Evolutionary conservation across 2,797 vertebrate species (phyloP), one percentile per base, ranked within the genome.

Genomic region (Enteromius afrohamiltoni): DNA sequence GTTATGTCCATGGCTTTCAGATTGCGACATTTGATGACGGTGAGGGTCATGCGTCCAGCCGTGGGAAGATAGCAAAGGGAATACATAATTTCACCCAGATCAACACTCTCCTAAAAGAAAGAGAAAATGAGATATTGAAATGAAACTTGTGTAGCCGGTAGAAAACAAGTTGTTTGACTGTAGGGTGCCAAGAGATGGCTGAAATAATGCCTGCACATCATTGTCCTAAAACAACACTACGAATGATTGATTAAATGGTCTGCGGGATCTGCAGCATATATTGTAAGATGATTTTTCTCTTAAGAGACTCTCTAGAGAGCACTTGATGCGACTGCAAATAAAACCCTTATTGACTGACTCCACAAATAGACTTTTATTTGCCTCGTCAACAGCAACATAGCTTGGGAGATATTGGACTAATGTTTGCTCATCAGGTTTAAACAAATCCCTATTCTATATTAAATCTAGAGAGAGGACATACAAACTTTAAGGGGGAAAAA

Each of bases 1-100:
- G 97, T 99, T 91, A 99, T 97, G 90, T 99, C 98, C 98, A 99
- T 99, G 84, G 98, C 98, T 95, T 99, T 99, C 88, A 99, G 95
- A 92, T 99, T 99, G 87, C 98, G 95, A 92, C 98, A 99, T 91
- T 99, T 99, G 94, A 99, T 99, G 90, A 99, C 98, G 0, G 97
- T 99, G 81, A 99, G 91, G 40, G 98, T 99, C 97, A 99, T 97
- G 80, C 98, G 96, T 21, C 98, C 98, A 6, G 98, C 98, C 65
- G 97, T 99, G 83, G 98, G 98, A 86, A 99, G 95, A 91, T 99
- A 99, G 92, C 98, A 99, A 88, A 99, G 94, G 73, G 98, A 99
- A 93, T 97, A 99, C 98, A 99, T 99, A 91, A 99, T 99, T 93
- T 99, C 98, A 47, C 98, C 98, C 89, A 99, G 93, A 93, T 99